Base-by-base conservation (phyloP, 2,888 invertebrate species). In the Drosophila picticornis region DNA sequence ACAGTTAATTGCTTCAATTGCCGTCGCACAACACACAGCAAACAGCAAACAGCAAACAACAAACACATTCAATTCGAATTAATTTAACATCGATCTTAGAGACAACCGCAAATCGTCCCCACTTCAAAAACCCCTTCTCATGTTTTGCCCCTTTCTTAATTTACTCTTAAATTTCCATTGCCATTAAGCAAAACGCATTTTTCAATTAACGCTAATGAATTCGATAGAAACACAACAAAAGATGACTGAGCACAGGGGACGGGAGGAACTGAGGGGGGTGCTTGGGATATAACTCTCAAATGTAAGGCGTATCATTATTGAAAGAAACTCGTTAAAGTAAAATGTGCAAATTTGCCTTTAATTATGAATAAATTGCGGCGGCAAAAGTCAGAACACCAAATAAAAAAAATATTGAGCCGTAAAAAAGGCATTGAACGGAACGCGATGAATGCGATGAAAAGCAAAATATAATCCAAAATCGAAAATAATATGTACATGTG, bases 1-100 rank as follows among this genome's bases (percentile, higher is more conserved):
- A 86, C 82, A 84, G 62, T 86, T 86, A 86, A 86, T 87, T 86
- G 90, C 71, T 76, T 78, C 86, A 86, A 86, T 86, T 86, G 90
- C 77, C 74, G 56, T 59, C 57, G 68, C 34, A 66, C 64, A 70
- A 53, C 52, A 66, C 66, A 59, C 68, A 70, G 56, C 58, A 59
- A 57, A 66, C 59, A 46, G 52, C 63, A 72, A 72, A 71, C 38
- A 50, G 61, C 56, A 67, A 57, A 67, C 61, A 50, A 52, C 65
- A 72, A 72, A 72, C 38, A 77, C 78, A 77, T 78, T 79, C 68
- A 82, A 76, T 79, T 76, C 73, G 76, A 82, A 82, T 75, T 78
- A 70, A 75, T 75, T 70, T 72, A 67, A 56, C 75, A 67, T 75
- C 72, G 79, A 81, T 80, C 70, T 76, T 68, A 55, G 53, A 66